Evolutionary conservation across 2,888 invertebrate species (phyloP).

Genomic region (Scotopteryx bipunctaria): DNA sequence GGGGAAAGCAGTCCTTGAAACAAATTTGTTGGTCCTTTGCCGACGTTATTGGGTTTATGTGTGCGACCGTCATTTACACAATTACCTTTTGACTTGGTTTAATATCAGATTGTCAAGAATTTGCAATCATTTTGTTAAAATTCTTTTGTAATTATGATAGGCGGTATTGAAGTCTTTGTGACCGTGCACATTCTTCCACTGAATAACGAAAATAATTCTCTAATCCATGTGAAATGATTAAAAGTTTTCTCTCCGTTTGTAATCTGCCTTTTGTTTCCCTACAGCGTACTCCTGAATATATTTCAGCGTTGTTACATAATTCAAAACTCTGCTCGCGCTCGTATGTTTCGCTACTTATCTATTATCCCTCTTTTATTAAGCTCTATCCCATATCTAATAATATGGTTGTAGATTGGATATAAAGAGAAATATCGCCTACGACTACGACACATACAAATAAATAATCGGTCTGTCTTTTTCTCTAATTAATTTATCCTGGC

Average conservation of each 20-base stretch:
- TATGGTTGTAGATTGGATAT: background rate
- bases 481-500: too few species aligned
- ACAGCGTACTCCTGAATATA: conserved; percentile 46
- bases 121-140: background rate
- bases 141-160: background rate
- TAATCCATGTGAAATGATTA: conserved; percentile 33
- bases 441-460: too few species aligned
- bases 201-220: conserved; percentile 2
- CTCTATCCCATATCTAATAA: background rate
- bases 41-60: conserved; percentile 47
- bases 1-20: conserved; percentile 28
- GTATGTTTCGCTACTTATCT: conserved; percentile 6
- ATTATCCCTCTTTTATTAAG: conserved; percentile 8
- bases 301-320: conserved; percentile 48
- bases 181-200: background rate
- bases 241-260: conserved; percentile 35
- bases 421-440: too few species aligned
- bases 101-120: conserved; percentile 8
- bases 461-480: too few species aligned
- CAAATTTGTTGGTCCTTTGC: conserved; percentile 46
- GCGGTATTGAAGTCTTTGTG: background rate
- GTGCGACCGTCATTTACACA: conserved; percentile 52
- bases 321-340: conserved; percentile 43
- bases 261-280: conserved; percentile 44
- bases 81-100: conserved; percentile 35